Percentiles rank a stretch among this genome's conserved stretches.
phyloP scores from a whole-genome alignment of 2,888 invertebrate species.

The Eupeodes luniger region DNA sequence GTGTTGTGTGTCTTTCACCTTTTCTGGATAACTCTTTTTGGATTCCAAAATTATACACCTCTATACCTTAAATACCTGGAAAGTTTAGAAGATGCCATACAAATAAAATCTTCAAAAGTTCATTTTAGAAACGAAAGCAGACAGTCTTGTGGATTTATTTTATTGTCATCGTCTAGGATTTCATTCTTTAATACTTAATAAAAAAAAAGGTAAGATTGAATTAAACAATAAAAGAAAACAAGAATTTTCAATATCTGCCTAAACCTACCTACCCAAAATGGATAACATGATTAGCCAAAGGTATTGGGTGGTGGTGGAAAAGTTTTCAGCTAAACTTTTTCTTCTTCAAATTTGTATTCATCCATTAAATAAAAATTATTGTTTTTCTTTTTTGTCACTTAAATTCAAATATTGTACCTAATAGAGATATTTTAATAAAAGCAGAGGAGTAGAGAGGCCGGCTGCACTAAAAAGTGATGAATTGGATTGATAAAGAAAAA shows the following conservation, averaged over 20 bases:
- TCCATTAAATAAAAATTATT: too few relatives aligned
- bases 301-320: too few relatives aligned
- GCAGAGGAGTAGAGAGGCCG: background rate
- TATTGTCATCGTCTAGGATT: background rate
- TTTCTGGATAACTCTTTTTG: conserved; percentile 38
- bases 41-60: conserved; percentile 52
- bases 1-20: conserved; percentile 31
- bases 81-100: conserved; percentile 8
- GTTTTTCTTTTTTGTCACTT: too few relatives aligned
- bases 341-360: too few relatives aligned
- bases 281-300: too few relatives aligned
- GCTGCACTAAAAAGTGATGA: conserved; percentile 28
- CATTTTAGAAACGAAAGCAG: background rate
- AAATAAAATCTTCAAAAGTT: conserved; percentile 1
- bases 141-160: conserved; percentile 15
- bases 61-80: conserved; percentile 34
- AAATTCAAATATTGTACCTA: too few relatives aligned
- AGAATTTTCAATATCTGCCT: too few relatives aligned
- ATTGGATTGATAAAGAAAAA: conserved; percentile 44
- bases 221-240: too few relatives aligned
- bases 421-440: too few relatives aligned
- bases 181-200: background rate
- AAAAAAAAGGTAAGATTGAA: background rate
- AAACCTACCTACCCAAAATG: too few relatives aligned
- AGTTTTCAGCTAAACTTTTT: too few relatives aligned